Percentiles rank a stretch among this genome's conserved stretches.
phyloP scores from a whole-genome alignment of 2,888 invertebrate species.

The Pyrgus malvae region DNA sequence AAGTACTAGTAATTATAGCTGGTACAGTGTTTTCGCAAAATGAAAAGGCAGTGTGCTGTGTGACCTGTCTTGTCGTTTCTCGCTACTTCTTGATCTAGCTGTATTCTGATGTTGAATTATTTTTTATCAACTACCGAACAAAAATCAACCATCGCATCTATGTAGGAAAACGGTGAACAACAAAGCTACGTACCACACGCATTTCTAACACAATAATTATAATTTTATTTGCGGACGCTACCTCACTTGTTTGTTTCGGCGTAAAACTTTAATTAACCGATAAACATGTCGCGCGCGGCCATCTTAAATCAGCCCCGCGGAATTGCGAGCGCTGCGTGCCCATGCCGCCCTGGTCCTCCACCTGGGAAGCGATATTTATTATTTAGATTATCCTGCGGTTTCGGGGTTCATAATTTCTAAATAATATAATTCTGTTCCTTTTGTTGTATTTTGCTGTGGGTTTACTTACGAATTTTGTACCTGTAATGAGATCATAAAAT shows the following conservation, averaged over 20 bases:
- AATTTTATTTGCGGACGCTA: conserved; percentile 48
- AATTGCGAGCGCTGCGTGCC: conserved; percentile 42
- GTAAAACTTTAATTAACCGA: conserved; percentile 82
- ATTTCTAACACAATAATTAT: conserved; percentile 19
- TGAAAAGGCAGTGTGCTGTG: too few species aligned
- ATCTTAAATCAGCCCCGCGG: conserved; percentile 64
- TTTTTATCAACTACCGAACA: too few species aligned
- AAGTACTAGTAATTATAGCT: too few species aligned
- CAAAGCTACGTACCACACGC: not conserved
- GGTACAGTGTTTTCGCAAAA: too few species aligned
- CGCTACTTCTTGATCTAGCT: too few species aligned
- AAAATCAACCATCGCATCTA: too few species aligned
- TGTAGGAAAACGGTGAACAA: too few species aligned
- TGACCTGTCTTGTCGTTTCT: too few species aligned
- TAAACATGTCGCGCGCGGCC: conserved; percentile 76
- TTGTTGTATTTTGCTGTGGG: too few species aligned
- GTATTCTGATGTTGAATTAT: too few species aligned
- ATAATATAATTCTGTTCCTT: too few species aligned
- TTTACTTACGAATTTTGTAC: too few species aligned
- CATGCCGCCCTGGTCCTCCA: conserved; percentile 29
- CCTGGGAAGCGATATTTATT: conserved; percentile 26
- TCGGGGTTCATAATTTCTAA: conserved; percentile 15
- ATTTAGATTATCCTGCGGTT: conserved; percentile 27
- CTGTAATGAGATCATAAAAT: not conserved
- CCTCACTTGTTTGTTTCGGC: conserved; percentile 67